These are phyloP conservation scores for Cheilosia scutellata DNA, from an alignment of 2,888 invertebrate genomes.

Conservation along the genomic window DNA sequence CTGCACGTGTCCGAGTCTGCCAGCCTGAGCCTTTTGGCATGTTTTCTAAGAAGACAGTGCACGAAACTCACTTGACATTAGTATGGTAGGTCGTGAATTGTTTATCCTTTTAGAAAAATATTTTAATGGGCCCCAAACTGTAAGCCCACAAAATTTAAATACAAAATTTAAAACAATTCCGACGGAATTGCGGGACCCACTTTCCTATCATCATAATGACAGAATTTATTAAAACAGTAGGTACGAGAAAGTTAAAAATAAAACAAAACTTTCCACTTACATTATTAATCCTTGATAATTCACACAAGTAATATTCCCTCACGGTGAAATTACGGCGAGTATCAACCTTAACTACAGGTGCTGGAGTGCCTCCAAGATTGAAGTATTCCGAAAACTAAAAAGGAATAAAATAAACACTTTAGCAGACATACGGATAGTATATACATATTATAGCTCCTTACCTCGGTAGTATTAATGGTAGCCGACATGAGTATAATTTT, in stretches of 20 bases:
- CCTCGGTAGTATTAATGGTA: slow-evolving; percentile 90
- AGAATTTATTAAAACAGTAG: too few relatives aligned
- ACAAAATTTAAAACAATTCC: too few relatives aligned
- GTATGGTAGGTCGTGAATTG: too few relatives aligned
- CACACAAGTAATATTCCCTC: slow-evolving; percentile 87
- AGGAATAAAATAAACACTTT: not conserved
- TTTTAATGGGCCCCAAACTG: too few relatives aligned
- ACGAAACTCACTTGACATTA: too few relatives aligned
- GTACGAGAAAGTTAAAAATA: not conserved
- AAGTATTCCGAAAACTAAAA: slow-evolving; percentile 82
- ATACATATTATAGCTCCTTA: slow-evolving; percentile 50
- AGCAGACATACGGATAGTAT: not conserved
- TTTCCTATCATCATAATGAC: too few relatives aligned
- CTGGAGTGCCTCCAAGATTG: slow-evolving; percentile 81
- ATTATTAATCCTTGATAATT: slow-evolving; percentile 84
- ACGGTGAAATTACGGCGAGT: slow-evolving; percentile 86
- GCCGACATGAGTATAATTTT: slow-evolving; percentile 97
- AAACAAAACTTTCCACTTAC: slow-evolving; percentile 81
- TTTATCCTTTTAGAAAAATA: too few relatives aligned
- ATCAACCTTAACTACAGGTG: slow-evolving; percentile 86
- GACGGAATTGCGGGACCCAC: too few relatives aligned
- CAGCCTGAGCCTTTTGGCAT: too few relatives aligned
- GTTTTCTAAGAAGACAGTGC: too few relatives aligned
- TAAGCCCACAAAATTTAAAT: too few relatives aligned
- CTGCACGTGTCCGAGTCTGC: too few relatives aligned